Evolutionary conservation across 2,113 vertebrate species (phyloP).

Genomic region (Lamprotornis superbus): DNA sequence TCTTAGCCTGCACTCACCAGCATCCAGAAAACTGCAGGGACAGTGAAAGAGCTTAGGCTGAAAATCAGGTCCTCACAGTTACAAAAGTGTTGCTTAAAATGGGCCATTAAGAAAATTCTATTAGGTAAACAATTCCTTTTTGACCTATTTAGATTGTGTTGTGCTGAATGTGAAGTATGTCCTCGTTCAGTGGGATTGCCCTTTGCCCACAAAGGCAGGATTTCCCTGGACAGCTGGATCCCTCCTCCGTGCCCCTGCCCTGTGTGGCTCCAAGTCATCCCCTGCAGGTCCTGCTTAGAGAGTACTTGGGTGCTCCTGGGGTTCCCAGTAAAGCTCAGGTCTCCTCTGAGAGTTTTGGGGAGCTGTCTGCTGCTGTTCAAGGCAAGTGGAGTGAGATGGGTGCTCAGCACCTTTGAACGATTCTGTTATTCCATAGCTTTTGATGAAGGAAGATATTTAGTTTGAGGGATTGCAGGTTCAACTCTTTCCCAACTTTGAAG

Average conservation of each 20-base stretch:
- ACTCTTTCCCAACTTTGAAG: neutral
- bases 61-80: neutral
- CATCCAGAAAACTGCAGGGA: neutral
- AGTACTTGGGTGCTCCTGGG: accelerated
- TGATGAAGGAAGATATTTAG: neutral
- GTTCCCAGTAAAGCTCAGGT: neutral
- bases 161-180: neutral
- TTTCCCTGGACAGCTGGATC: neutral
- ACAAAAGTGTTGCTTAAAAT: neutral
- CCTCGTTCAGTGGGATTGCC: accelerated
- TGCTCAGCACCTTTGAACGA: neutral
- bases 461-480: neutral
- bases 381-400: neutral
- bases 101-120: neutral
- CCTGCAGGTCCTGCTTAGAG: neutral
- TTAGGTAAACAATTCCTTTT: neutral
- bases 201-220: neutral
- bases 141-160: neutral
- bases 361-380: neutral
- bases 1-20: neutral
- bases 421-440: neutral
- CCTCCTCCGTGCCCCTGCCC: no score
- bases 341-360: neutral
- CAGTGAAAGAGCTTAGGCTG: neutral
- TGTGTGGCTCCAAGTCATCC: neutral